Evolutionary conservation across 2,888 invertebrate species (phyloP), one percentile per base, ranked within the genome.

Genomic region (Sepioteuthis lessoniana): DNA sequence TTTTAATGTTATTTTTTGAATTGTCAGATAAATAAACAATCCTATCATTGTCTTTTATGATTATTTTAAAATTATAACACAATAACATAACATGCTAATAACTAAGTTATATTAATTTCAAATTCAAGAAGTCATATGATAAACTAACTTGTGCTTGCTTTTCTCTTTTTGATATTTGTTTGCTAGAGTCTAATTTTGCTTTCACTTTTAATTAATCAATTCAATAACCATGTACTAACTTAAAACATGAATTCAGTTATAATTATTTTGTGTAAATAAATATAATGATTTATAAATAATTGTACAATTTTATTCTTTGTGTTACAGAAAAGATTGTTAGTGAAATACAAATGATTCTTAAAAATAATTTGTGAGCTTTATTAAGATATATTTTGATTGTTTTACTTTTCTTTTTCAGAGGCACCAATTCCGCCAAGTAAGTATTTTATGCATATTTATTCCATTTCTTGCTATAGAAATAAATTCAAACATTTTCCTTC

Each of bases 141-240:
- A 35, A 76, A 76, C 76, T 76, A 76, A 76, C 76, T 76, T n/a
- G n/a, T 76, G n/a, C 76, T 76, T 76, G 76, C n/a, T 35, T 76
- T 76, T n/a, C 13, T n/a, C n/a, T 16, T 3, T 42, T n/a, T n/a
- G n/a, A 76, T 76, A 76, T 16, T 55, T 25, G 5, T 55, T 55
- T 55, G 19, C 76, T 35, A n/a, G 0, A 76, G 76, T 76, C 5
- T 76, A n/a, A 76, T 76, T 76, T 76, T 76, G 76, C 76, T 31
- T 10, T n/a, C 76, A 1, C n/a, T 76, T 76, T 76, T 76, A n/a
- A n/a, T 76, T n/a, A n/a, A 76, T n/a, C 10, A 5, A 28, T 28
- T 28, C 10, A 31, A n/a, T 76, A 76, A 76, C 76, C 76, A 76
- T n/a, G n/a, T 76, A 76, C 76, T 76, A 76, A 76, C 76, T 76